Percentiles rank a stretch among this genome's conserved stretches.
These are phyloP conservation scores for Sphaerodactylus townsendi DNA, from an alignment of 2,113 vertebrate species.

Conservation along the genomic window DNA sequence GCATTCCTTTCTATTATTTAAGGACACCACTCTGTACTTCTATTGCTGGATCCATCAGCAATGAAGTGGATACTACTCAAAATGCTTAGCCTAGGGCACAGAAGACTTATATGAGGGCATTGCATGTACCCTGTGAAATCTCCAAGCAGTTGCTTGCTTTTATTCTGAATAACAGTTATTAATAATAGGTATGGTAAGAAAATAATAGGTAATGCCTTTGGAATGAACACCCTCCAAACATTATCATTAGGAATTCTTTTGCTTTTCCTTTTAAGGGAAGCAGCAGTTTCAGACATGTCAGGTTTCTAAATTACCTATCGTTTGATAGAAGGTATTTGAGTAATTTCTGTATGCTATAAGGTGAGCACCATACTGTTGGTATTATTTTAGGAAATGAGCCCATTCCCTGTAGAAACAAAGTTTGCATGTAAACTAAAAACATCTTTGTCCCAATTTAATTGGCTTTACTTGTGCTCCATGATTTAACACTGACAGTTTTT, in stretches of 20 bases:
- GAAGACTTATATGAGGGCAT: not conserved
- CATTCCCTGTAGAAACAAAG: conserved; percentile 4
- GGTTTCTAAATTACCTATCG: conserved; percentile 20
- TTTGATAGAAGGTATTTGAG: conserved; percentile 26
- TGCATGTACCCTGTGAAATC: not conserved
- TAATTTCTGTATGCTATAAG: conserved; percentile 35
- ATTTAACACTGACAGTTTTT: conserved; percentile 15
- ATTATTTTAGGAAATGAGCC: conserved; percentile 17
- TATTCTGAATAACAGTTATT: not conserved
- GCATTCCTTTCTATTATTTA: too few relatives aligned
- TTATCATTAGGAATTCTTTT: conserved; percentile 13
- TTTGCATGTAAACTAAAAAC: conserved; percentile 28
- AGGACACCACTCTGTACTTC: too few relatives aligned
- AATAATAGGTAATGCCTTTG: conserved; percentile 17
- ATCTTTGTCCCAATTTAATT: not conserved
- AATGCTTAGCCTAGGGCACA: conserved; percentile 7
- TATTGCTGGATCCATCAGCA: too few relatives aligned
- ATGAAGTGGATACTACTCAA: not conserved
- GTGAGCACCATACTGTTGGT: conserved; percentile 2
- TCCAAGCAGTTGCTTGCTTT: conserved; percentile 9
- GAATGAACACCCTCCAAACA: conserved; percentile 12
- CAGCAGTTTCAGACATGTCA: not conserved
- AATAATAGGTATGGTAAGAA: not conserved
- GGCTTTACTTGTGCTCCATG: conserved; percentile 32
- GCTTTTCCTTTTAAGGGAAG: conserved; percentile 19